phyloP scores from a whole-genome alignment of 2,113 vertebrate species.

The Hemiprocne comata region DNA sequence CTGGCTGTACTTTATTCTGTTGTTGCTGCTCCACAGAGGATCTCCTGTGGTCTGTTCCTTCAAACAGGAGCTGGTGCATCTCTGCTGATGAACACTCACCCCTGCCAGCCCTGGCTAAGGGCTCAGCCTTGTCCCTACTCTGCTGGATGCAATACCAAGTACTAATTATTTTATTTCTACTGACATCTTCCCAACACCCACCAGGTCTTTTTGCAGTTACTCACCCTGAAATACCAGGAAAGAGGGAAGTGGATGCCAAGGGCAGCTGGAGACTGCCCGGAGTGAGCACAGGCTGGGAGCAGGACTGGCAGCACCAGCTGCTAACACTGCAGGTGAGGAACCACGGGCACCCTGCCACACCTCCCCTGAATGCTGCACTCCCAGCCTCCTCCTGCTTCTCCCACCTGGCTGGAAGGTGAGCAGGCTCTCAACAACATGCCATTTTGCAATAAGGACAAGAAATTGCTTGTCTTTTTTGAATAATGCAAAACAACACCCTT shows the following conservation, averaged over 20 bases:
- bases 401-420: background rate
- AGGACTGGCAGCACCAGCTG: background rate
- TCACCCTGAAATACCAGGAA: background rate
- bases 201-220: background rate
- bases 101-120: background rate
- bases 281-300: background rate
- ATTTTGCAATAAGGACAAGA: background rate
- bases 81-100: background rate
- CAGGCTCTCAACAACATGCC: background rate
- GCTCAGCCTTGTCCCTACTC: background rate
- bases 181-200: background rate
- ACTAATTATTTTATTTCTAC: background rate
- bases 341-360: background rate
- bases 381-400: background rate
- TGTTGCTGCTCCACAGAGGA: background rate
- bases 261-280: background rate
- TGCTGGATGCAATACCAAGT: background rate
- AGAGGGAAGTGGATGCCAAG: background rate
- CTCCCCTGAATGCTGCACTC: background rate
- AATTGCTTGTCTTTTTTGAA: background rate
- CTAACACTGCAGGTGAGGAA: background rate
- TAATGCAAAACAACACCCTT: background rate
- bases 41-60: background rate
- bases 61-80: background rate
- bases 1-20: background rate